Evolutionary conservation across 2,888 invertebrate species (phyloP).

Genomic region (Pheosia tremula): DNA sequence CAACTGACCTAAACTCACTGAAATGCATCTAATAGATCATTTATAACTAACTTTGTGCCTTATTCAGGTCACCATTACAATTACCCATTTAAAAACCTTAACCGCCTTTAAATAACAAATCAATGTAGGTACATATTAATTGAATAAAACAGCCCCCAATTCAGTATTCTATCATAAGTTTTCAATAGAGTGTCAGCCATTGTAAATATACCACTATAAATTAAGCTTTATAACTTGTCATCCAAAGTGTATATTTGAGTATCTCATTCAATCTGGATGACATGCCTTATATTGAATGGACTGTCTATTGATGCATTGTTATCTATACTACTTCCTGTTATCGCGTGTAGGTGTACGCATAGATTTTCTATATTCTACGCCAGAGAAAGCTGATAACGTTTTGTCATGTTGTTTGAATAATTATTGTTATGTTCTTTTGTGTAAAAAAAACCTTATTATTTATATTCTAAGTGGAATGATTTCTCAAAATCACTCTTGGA

Average conservation of each 20-base stretch:
- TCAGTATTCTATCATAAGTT: conserved; percentile 28
- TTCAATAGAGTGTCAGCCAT: not conserved
- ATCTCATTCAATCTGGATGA: not conserved
- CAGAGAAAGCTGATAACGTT: conserved; percentile 44
- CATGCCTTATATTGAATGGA: conserved; percentile 47
- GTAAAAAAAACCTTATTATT: too few relatives aligned
- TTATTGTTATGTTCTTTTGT: not conserved
- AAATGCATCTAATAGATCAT: too few relatives aligned
- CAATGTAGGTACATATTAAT: conserved; percentile 15
- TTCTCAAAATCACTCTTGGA: too few relatives aligned
- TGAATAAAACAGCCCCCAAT: conserved; percentile 18
- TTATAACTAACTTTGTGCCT: too few relatives aligned
- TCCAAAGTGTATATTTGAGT: not conserved
- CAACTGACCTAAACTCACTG: too few relatives aligned
- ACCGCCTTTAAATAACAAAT: conserved; percentile 11
- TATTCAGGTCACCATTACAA: too few relatives aligned
- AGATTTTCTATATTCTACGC: conserved; percentile 33
- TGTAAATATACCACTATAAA: not conserved
- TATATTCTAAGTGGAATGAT: too few relatives aligned
- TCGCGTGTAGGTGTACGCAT: conserved; percentile 43
- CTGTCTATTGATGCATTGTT: conserved; percentile 55
- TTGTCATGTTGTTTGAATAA: conserved; percentile 7
- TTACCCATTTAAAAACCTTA: too few relatives aligned
- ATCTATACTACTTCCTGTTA: conserved; percentile 60
- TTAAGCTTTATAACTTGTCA: not conserved